Evolutionary conservation across 2,113 vertebrate genomes (phyloP).

Genomic region (Fulica atra): DNA sequence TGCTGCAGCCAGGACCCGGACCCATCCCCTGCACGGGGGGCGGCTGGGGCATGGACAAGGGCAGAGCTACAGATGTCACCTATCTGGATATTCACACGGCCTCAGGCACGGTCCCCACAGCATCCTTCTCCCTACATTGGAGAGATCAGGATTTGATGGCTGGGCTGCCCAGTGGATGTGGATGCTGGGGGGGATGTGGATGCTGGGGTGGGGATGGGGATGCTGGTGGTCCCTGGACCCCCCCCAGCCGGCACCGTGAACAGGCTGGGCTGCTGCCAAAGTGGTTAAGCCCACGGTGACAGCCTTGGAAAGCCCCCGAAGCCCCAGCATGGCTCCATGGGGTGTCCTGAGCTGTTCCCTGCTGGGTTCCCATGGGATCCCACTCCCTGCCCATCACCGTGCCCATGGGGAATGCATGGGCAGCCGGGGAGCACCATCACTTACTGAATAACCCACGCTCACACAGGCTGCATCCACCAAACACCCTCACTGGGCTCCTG

Average conservation of each 20-base stretch:
- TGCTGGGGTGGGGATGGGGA: neutral
- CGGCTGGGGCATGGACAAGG: no score
- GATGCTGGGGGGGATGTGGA: no score
- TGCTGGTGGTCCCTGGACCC: neutral
- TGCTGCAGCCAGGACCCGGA: no score
- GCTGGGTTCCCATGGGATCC: neutral
- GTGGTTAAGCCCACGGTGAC: fast-evolving
- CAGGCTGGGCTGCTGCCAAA: neutral
- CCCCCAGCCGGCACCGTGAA: neutral
- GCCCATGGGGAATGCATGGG: fast-evolving
- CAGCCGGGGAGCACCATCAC: neutral
- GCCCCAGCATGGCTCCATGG: fast-evolving
- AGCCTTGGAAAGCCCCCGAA: neutral
- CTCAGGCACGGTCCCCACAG: no score
- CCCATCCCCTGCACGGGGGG: neutral
- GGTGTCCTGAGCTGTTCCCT: neutral
- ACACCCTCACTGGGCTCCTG: neutral
- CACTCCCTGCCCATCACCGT: neutral
- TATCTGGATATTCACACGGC: no score
- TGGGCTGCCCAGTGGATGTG: no score
- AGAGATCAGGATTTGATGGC: no score
- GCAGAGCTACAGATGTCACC: no score
- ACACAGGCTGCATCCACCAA: neutral
- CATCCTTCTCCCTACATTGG: no score
- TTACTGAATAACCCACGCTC: no score